Evolutionary conservation across 2,888 invertebrate species (phyloP).

Genomic region (Luffia ferchaultella): DNA sequence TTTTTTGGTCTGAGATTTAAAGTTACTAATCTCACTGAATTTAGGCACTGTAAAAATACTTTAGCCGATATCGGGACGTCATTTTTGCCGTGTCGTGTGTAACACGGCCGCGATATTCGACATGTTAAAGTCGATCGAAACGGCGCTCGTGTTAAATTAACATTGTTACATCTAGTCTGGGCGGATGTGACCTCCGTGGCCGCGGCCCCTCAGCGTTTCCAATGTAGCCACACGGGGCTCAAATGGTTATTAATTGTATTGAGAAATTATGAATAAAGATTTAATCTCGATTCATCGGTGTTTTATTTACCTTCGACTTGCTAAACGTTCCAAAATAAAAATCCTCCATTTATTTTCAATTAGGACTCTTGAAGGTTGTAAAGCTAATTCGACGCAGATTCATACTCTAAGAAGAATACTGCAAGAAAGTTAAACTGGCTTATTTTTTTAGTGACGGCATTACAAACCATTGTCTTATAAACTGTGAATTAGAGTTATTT

Average conservation of each 20-base stretch:
- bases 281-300: not conserved
- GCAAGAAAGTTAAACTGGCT: not conserved
- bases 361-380: too few relatives aligned
- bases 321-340: not conserved
- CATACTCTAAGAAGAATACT: not conserved
- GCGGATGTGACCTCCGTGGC: conserved; percentile 8
- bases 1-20: too few relatives aligned
- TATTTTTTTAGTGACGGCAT: too few relatives aligned
- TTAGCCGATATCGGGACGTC: not conserved
- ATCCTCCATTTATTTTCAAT: too few relatives aligned
- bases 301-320: not conserved
- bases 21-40: too few relatives aligned
- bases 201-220: not conserved
- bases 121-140: not conserved
- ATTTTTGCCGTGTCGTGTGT: conserved; percentile 7
- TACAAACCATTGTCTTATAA: too few relatives aligned
- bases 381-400: too few relatives aligned
- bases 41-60: not conserved
- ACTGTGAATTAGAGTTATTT: too few relatives aligned
- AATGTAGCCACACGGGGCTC: not conserved
- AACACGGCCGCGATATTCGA: conserved; percentile 9
- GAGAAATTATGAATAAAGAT: conserved; percentile 34
- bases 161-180: conserved; percentile 11
- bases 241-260: conserved; percentile 10
- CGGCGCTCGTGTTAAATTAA: not conserved